A percentile compares a stretch with the other conserved stretches of the same genome.
These are phyloP conservation scores for Lithodes maja DNA, from an alignment of 2,888 invertebrate species.

Conservation along the genomic window DNA sequence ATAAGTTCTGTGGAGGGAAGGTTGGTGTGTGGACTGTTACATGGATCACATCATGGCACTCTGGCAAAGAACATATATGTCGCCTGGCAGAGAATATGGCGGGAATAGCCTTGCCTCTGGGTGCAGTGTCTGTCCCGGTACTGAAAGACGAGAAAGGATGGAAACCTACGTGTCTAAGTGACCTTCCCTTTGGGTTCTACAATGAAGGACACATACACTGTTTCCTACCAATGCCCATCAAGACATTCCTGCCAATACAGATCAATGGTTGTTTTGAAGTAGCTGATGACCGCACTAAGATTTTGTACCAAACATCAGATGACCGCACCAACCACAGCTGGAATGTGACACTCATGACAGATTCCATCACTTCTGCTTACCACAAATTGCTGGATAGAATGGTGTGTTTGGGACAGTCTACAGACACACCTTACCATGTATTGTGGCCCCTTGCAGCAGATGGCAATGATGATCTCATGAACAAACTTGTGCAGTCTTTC, in stretches of 20 bases:
- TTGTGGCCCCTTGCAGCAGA: conserved; percentile 30
- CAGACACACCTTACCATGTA: neutral
- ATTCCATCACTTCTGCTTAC: conserved; percentile 32
- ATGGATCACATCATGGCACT: conserved; percentile 52
- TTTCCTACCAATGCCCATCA: conserved; percentile 47
- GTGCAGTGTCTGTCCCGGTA: conserved; percentile 41
- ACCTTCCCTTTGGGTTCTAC: conserved; percentile 48
- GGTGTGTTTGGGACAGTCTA: neutral
- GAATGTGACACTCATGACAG: conserved; percentile 33
- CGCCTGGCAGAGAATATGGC: conserved; percentile 6
- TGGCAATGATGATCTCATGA: conserved; percentile 5
- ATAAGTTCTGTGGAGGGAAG: conserved; percentile 2
- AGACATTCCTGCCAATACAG: conserved; percentile 33
- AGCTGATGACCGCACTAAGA: conserved; percentile 42
- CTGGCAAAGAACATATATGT: conserved; percentile 12
- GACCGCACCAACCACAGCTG: conserved; percentile 20
- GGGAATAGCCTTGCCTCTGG: conserved; percentile 34
- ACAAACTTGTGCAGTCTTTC: conserved; percentile 10
- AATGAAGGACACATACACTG: conserved; percentile 44
- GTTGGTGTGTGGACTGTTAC: neutral
- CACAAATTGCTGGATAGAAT: conserved; percentile 14
- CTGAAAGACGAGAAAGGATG: neutral
- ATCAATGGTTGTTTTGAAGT: conserved; percentile 50
- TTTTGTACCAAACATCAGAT: conserved; percentile 35
- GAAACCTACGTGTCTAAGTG: conserved; percentile 12